Base-by-base conservation (phyloP, 1,140 invertebrate species). In the Brachystomella parvula region DNA sequence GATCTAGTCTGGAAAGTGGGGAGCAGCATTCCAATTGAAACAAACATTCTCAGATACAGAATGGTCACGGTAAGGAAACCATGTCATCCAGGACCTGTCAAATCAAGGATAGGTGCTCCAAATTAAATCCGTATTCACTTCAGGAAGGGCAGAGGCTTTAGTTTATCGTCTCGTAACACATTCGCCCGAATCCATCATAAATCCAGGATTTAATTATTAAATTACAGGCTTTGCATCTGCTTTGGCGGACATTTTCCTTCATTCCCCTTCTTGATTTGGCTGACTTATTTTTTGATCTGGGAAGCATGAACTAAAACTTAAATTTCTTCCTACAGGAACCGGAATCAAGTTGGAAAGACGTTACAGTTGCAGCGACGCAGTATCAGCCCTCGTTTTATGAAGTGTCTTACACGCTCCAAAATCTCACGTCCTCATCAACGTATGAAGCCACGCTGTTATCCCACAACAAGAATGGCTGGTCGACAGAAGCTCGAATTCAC, bases 1-100 rank as follows among this genome's bases (percentile, higher is more conserved):
- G 24, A 53, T 53, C 49, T 53, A 53, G 49, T 53, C 49, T 53
- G 49, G 49, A 53, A 53, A 26, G 49, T 53, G 12, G 49, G 6
- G 24, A 53, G 49, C 24, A 53, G 15, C 49, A 26, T 53, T 53
- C 49, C 49, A 26, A 15, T 53, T 19, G 49, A 53, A 53, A 19
- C 49, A 12, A 53, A 24, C 24, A 24, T 24, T 17, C 49, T 53
- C 12, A 15, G 49, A 53, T 53, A 19, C 24, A 53, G 21, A 53
- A 53, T 17, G 49, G 49, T 53, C 6, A 53, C n/a, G n/a, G n/a
- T n/a, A n/a, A n/a, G n/a, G n/a, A n/a, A n/a, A n/a, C n/a, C n/a
- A n/a, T n/a, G n/a, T n/a, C n/a, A n/a, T n/a, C n/a, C n/a, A n/a
- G n/a, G n/a, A n/a, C n/a, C n/a, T n/a, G n/a, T n/a, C n/a, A n/a